Conservation (phyloP, 1,140 invertebrate genomes). For the Doryteuthis pealeii region DNA sequence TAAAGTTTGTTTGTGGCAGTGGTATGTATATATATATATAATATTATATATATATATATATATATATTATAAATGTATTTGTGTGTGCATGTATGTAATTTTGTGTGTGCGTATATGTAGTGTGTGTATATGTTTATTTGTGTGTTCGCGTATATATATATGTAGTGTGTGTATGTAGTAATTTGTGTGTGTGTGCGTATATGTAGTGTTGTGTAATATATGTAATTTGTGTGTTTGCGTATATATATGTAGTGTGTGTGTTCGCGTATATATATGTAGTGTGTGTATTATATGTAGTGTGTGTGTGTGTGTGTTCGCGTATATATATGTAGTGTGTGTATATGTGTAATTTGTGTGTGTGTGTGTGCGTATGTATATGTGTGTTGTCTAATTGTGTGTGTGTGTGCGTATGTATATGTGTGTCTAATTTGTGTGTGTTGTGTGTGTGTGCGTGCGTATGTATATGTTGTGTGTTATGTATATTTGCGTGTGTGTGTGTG, state of each 20-base stretch:
- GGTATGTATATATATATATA: background rate
- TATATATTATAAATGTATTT: background rate
- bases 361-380: background rate
- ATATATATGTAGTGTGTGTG: background rate
- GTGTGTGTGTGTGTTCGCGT: background rate
- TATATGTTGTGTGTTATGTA: too few species aligned
- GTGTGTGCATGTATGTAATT: too few species aligned
- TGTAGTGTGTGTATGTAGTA: conserved; percentile 13
- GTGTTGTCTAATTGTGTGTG: background rate
- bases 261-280: background rate
- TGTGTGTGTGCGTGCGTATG: too few species aligned
- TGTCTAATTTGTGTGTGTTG: too few species aligned
- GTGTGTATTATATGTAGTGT: too few species aligned
- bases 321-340: too few species aligned
- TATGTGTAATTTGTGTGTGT: background rate
- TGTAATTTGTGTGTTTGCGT: background rate
- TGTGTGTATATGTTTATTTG: conserved; percentile 14
- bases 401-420: background rate
- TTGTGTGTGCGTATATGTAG: too few species aligned
- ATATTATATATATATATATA: background rate
- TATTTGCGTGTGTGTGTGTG: too few species aligned
- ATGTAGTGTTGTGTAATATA: too few species aligned
- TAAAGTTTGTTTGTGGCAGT: too few species aligned
- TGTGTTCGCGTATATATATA: conserved; percentile 8
- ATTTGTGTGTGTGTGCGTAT: background rate